A percentile compares a stretch with the other conserved stretches of the same genome.
Evolutionary conservation across 1,140 invertebrate species (phyloP).

Genomic region (Trachymyrmex septentrionalis): DNA sequence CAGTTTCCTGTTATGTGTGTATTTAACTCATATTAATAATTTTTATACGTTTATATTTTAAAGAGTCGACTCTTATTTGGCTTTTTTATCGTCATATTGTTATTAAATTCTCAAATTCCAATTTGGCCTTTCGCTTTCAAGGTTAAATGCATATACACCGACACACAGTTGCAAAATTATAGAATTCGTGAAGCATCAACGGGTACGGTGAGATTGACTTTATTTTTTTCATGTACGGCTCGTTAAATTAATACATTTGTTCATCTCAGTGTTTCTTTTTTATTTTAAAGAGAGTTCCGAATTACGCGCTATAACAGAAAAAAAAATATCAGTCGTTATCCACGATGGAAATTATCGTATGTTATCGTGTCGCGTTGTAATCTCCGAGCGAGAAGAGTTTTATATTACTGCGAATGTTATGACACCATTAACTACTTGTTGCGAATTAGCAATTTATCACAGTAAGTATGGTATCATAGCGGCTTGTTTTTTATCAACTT

Average conservation of each 20-base stretch:
- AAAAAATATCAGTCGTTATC: conserved; percentile 53
- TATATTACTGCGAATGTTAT: conserved; percentile 50
- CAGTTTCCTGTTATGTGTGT: no score
- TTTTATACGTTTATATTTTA: no score
- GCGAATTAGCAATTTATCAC: conserved; percentile 58
- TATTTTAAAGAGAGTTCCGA: conserved; percentile 9
- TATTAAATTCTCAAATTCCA: background rate
- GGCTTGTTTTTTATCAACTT: conserved; percentile 25
- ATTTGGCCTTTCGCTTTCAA: conserved; percentile 48
- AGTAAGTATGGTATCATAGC: background rate
- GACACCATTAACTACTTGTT: conserved; percentile 55
- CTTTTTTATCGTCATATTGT: no score
- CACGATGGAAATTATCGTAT: conserved; percentile 52
- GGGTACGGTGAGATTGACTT: conserved; percentile 26
- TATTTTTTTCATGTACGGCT: conserved; percentile 19
- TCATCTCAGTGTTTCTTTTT: background rate
- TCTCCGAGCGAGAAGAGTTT: conserved; percentile 50
- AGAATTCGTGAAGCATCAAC: conserved; percentile 35
- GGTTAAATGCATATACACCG: conserved; percentile 21
- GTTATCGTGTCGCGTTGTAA: conserved; percentile 47
- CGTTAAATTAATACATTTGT: conserved; percentile 54
- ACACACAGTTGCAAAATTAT: conserved; percentile 25
- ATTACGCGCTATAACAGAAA: conserved; percentile 1
- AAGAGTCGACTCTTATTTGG: no score
- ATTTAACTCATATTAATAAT: no score